Evolutionary conservation across 2,113 vertebrate species (phyloP).

Genomic region (Etheostoma cragini): DNA sequence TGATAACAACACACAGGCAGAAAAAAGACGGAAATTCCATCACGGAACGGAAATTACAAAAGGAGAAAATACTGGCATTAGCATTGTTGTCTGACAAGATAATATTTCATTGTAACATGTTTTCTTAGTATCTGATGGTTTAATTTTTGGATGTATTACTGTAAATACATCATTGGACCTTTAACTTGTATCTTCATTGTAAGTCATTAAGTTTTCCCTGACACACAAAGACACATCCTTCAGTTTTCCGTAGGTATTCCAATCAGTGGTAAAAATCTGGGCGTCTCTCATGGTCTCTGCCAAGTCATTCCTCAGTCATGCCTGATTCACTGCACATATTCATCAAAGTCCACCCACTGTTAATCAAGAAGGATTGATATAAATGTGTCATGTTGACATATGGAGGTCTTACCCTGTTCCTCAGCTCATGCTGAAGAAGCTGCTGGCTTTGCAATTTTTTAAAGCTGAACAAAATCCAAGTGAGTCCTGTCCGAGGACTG

Average conservation of each 20-base stretch:
- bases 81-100: no score
- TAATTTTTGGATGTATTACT: no score
- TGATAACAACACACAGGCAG: no score
- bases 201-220: background rate
- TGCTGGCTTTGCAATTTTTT: background rate
- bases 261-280: slow-evolving; percentile 5
- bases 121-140: no score
- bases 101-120: no score
- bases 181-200: background rate
- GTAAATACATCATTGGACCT: no score
- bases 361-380: slow-evolving; percentile 22
- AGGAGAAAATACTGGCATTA: no score
- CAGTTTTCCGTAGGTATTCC: slow-evolving; percentile 20
- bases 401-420: background rate
- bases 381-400: slow-evolving; percentile 43
- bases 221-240: background rate
- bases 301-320: slow-evolving; percentile 18
- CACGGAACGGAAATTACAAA: no score
- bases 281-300: background rate
- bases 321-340: slow-evolving; percentile 19
- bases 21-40: no score
- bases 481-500: background rate
- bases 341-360: slow-evolving; percentile 63
- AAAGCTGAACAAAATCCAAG: background rate
- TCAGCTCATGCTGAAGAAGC: slow-evolving; percentile 5